Base-by-base conservation (phyloP, 2,797 vertebrate species). In the Miichthys miiuy region DNA sequence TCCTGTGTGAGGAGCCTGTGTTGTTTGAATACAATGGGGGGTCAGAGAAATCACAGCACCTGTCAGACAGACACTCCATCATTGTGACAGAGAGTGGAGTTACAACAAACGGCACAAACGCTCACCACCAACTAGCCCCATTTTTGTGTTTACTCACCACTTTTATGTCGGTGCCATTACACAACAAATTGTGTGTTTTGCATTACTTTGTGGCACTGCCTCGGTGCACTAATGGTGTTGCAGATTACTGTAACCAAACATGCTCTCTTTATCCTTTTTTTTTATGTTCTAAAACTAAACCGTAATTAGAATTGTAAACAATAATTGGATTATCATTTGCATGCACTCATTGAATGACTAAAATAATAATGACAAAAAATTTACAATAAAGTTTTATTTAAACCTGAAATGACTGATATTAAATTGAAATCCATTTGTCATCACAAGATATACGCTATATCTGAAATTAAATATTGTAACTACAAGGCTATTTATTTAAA, bases 11-110 rank as follows among this genome's bases (percentile, higher is more conserved):
- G 88, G 75, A 91, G 82, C 61, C 81, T 68, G 80, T 91, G 90
- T 91, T 93, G 93, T 91, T 91, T 91, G 86, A 93, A 93, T 90
- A 94, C 92, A 94, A 92, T 89, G 89, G 81, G 88, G 90, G 90
- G 90, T 93, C 92, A 92, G 72, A 47, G 44, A 85, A 91, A 92
- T 86, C 91, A 85, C 89, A 91, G 84, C 81, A 87, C 57, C 86
- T 90, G 88, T 89, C 89, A 89, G 79, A 90, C 75, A 84, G 55
- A 84, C 87, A 91, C 89, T 93, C 89, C 74, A 90, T 94, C 90
- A 93, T 84, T 66, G 75, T 87, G 91, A 91, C 90, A 89, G 72
- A 70, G 38, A 79, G 57, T 13, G 16, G 44, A 80, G 70, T 72
- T 67, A 79, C 79, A 87, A 87, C 78, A 90, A 82, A 82, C 23